Evolutionary conservation across 2,888 invertebrate genomes (phyloP), one percentile per base, ranked within the genome.

Genomic region (Idaea dimidiata): DNA sequence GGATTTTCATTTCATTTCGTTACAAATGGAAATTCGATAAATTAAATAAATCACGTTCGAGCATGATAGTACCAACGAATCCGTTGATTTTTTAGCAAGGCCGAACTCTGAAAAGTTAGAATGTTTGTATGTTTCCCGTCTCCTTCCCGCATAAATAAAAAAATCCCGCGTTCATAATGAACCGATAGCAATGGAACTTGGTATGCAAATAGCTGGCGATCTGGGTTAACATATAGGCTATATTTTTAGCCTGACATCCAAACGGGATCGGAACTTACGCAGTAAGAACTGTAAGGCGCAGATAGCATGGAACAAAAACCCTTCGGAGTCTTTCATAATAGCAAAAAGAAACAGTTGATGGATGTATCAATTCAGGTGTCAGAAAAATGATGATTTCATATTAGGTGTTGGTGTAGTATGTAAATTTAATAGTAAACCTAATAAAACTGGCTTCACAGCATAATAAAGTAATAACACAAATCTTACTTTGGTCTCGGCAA

Each of bases 391-490:
- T 59, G 62, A 58, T 66, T 61, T 63, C 65, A 62, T 65, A 68
- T 71, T 65, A 61, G 60, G 59, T 54, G 57, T 65, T 59, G 58
- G 63, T 62, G 67, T 64, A 18, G 61, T 66, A 72, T 72, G 71
- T 67, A 67, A 72, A 72, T 72, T 70, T 66, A 67, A 67, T 67
- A 68, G 68, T 66, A 70, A 61, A 68, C 67, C 70, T 66, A 69
- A 70, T 72, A 72, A 67, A 70, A 65, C 60, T 57, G 58, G 66
- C 64, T 66, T 57, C 65, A 67, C 65, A 67, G 62, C 62, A 68
- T 68, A 66, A 72, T 74, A 66, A 71, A 75, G 64, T 71, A 66
- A 67, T 66, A 66, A 69, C 70, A 70, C 62, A 71, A 69, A 73
- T 72, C 69, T 66, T 63, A 63, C 70, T 66, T 65, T 71, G 64